These are phyloP conservation scores for Macrosteles quadrilineatus DNA, from an alignment of 1,140 invertebrate genomes.

Conservation along the genomic window DNA sequence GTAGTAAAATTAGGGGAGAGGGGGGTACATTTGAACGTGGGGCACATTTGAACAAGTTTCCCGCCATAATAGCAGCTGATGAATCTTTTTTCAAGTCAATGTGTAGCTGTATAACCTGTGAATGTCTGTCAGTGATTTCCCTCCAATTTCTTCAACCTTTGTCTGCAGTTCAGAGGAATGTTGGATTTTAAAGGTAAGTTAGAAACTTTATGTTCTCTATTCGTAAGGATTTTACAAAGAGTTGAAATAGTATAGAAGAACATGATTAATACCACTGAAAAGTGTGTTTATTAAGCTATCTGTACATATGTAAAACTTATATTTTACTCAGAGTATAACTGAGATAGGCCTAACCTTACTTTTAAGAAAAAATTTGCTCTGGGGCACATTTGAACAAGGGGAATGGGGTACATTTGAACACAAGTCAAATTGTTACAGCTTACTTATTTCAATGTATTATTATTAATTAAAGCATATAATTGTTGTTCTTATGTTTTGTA, in stretches of 20 bases:
- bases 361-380: background rate
- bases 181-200: background rate
- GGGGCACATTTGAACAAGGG: conserved; percentile 6
- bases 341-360: conserved; percentile 1
- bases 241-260: background rate
- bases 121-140: background rate
- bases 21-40: conserved; percentile 22
- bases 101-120: conserved; percentile 15
- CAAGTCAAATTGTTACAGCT: background rate
- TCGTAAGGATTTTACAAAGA: conserved; percentile 5
- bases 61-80: conserved; percentile 1
- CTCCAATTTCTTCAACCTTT: conserved; percentile 6
- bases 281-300: conserved; percentile 12
- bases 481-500: background rate
- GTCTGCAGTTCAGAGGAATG: background rate
- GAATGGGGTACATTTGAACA: too few species aligned
- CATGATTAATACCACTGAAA: background rate
- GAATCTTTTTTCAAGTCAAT: background rate
- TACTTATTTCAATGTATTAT: background rate
- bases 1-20: too few species aligned
- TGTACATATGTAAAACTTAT: background rate
- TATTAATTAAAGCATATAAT: background rate
- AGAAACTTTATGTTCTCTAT: background rate
- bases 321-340: background rate
- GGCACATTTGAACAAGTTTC: background rate